phyloP scores from a whole-genome alignment of 2,113 vertebrate species.

The Nesogale talazaci region DNA sequence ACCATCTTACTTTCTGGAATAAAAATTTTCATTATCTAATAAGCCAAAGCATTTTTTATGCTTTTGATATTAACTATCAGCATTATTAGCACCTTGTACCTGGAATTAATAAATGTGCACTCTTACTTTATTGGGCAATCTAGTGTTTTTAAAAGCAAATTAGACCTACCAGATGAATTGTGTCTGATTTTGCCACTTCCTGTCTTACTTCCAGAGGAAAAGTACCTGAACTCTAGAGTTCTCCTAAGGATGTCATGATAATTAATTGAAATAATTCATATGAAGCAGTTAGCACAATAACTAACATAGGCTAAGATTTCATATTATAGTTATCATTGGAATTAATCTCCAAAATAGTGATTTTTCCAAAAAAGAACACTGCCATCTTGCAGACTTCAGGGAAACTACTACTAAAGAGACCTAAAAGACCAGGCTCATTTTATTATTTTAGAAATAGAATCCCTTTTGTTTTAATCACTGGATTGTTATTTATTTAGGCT shows the following conservation, averaged over 20 bases:
- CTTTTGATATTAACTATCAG: not conserved
- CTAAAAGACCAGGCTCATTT: not conserved
- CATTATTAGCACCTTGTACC: not conserved
- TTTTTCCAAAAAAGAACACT: conserved; percentile 39
- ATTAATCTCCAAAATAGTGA: conserved; percentile 45
- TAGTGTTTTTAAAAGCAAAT: not conserved
- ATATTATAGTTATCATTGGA: not conserved
- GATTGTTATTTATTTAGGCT: not conserved
- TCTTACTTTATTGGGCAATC: not conserved
- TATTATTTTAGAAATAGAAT: conserved; percentile 8
- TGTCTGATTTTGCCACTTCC: not conserved
- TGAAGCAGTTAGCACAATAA: not conserved
- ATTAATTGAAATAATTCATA: not conserved
- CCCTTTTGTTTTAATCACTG: conserved; percentile 9
- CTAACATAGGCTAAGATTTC: not conserved
- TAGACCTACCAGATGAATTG: not conserved
- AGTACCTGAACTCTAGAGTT: not conserved
- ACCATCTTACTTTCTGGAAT: not conserved
- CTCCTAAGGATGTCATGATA: not conserved
- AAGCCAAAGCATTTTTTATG: not conserved
- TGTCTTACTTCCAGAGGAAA: not conserved
- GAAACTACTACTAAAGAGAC: conserved; percentile 28
- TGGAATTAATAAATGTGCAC: not conserved
- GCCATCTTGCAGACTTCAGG: conserved; percentile 43
- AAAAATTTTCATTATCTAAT: not conserved